These are phyloP conservation scores for Adrianichthys oophorus DNA, from an alignment of 2,797 vertebrate genomes.

Conservation along the genomic window DNA sequence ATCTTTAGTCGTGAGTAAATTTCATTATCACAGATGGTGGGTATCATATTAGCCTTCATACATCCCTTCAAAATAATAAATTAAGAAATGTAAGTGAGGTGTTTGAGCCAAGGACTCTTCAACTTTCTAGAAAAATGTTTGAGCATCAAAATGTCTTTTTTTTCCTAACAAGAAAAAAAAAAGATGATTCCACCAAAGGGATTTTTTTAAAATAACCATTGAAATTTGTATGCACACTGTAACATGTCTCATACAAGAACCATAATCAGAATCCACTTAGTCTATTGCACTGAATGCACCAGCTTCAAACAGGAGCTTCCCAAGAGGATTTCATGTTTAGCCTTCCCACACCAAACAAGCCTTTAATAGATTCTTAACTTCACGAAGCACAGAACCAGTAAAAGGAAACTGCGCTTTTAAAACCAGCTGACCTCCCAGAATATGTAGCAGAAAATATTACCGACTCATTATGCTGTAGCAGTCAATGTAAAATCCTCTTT, in stretches of 20 bases:
- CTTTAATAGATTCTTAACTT: slow-evolving; percentile 63
- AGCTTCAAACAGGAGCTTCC: slow-evolving; percentile 32
- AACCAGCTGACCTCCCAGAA: slow-evolving; percentile 52
- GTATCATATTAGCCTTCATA: slow-evolving; percentile 58
- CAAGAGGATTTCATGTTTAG: slow-evolving; percentile 19
- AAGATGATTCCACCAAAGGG: too few species aligned
- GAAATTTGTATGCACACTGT: background rate
- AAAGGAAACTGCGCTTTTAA: slow-evolving; percentile 25
- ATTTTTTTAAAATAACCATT: too few species aligned
- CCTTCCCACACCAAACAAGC: slow-evolving; percentile 23
- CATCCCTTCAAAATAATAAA: slow-evolving; percentile 48
- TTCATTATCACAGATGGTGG: slow-evolving; percentile 59
- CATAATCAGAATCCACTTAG: slow-evolving; percentile 12
- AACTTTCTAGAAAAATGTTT: slow-evolving; percentile 9
- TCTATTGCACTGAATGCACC: slow-evolving; percentile 2
- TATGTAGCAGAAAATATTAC: slow-evolving; percentile 26
- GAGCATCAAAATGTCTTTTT: too few species aligned
- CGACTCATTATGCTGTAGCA: slow-evolving; percentile 17
- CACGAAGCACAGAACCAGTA: slow-evolving; percentile 37
- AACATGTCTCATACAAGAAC: slow-evolving; percentile 4
- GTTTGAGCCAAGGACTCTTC: slow-evolving; percentile 13
- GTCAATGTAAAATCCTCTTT: slow-evolving; percentile 3
- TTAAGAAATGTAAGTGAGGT: slow-evolving; percentile 52
- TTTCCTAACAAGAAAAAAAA: too few species aligned
- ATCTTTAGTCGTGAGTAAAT: slow-evolving; percentile 71